Base-by-base conservation (phyloP, 2,888 invertebrate genomes). In the Lacanobia wlatinum region DNA sequence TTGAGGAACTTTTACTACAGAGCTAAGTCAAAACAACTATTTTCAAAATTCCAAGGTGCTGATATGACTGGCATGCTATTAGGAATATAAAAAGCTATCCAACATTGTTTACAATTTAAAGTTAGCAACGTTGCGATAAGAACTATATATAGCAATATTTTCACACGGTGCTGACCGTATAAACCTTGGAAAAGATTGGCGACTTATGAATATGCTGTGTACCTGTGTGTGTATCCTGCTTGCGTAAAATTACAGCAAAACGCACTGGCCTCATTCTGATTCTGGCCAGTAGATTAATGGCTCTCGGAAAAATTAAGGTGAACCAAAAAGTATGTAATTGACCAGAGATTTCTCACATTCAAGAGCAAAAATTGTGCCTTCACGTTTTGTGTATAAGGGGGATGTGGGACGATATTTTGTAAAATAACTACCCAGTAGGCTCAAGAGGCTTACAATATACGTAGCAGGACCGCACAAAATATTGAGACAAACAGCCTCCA, bases 131-230 rank as follows among this genome's bases (percentile, higher is more conserved):
- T 70, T 50, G 38, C 55, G 63, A 70, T 83, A 83, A 70, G 63
- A 70, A 55, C n/a, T 52, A 23, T 70, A 70, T 76, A 70, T 60
- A 76, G 69, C 53, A 67, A 72, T 70, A 73, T 70, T 83, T 83
- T 80, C 72, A 80, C 72, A 80, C 70, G 60, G 63, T 62, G 60
- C 65, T 59, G 55, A 61, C 21, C 59, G 69, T 46, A 38, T 56
- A 59, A 69, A 77, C 78, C 84, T 77, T 77, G 82, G 46, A 64
- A 66, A 81, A 52, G 64, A 81, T 77, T 74, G 68, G 59, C 65
- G 53, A 68, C 40, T 70, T 63, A 71, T 73, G n/a, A 84, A 76
- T 71, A 76, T 68, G 38, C 58, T 79, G 48, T 74, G 46, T 73
- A 55, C 53, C 46, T 52, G 28, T 69, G 55, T 76, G 61, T 77